These are phyloP conservation scores for Quiscalus mexicanus DNA, from an alignment of 2,113 vertebrate species.

Conservation along the genomic window DNA sequence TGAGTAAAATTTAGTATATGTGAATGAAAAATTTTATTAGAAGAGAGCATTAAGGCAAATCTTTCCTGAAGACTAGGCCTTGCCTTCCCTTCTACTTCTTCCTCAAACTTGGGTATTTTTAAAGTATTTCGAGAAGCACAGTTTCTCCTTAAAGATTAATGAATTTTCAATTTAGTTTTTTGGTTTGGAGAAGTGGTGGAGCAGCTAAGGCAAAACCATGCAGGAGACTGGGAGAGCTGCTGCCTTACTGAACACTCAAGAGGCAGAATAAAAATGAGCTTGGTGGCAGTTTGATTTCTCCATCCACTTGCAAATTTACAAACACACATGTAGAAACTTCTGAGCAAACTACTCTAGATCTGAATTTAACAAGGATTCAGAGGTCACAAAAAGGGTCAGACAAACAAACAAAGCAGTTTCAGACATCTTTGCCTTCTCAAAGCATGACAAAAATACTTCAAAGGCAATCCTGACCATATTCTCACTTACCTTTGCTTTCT, in stretches of 20 bases:
- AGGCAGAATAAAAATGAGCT: neutral
- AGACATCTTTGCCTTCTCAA: neutral
- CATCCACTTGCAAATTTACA: neutral
- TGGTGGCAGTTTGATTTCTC: neutral
- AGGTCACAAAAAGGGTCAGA: neutral
- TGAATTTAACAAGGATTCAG: neutral
- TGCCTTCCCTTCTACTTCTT: neutral
- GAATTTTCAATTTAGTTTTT: neutral
- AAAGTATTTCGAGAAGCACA: neutral
- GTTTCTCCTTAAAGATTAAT: neutral
- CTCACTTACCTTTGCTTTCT: slow-evolving; percentile 91
- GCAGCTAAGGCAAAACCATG: neutral
- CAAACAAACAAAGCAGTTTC: neutral
- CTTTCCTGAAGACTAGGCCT: neutral
- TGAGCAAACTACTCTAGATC: neutral
- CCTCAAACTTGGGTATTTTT: neutral
- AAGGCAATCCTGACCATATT: neutral
- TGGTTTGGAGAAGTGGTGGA: neutral
- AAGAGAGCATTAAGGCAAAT: neutral
- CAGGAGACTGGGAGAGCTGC: neutral
- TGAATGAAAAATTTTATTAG: neutral
- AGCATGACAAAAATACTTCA: neutral
- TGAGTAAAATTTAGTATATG: neutral
- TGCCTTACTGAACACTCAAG: neutral
- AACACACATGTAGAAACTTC: neutral